Conservation (phyloP, 2,113 vertebrate genomes). For the Brachypodius melanocephalos region DNA sequence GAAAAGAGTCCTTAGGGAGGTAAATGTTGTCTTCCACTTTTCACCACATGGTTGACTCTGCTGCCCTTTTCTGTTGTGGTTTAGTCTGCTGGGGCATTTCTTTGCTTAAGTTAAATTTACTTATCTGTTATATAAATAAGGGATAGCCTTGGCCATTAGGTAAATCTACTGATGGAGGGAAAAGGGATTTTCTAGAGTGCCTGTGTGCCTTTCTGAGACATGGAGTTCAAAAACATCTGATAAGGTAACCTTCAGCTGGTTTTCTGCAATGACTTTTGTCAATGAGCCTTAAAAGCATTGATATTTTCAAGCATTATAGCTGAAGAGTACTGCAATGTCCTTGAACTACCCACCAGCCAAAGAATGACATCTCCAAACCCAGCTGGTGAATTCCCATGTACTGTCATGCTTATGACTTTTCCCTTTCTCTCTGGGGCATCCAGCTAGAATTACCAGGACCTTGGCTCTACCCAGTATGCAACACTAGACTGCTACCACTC, state of each 20-base stretch:
- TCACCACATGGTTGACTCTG: not conserved
- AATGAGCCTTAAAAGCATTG: conserved; percentile 39
- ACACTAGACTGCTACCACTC: not conserved
- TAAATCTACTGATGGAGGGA: not conserved
- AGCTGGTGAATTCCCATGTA: not conserved
- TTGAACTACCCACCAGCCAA: not conserved
- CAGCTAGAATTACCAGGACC: not conserved
- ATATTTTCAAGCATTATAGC: conserved; percentile 18
- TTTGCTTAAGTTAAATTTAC: conserved; percentile 41
- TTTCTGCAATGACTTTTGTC: conserved; percentile 30
- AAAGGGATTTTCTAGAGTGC: not conserved
- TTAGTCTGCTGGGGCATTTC: not conserved
- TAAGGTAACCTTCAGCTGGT: conserved; percentile 28
- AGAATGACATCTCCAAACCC: not conserved
- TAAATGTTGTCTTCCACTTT: not conserved
- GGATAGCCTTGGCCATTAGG: not conserved
- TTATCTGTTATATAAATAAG: conserved; percentile 38
- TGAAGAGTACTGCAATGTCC: conserved; percentile 11
- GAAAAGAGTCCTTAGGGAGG: conserved; percentile 19
- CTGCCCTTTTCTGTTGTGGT: conserved; percentile 15
- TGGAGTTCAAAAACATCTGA: conserved; percentile 3
- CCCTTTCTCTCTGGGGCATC: not conserved
- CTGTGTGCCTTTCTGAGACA: conserved; percentile 24
- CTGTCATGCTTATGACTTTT: not conserved
- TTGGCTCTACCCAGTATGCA: not conserved